These are phyloP conservation scores for Ramphastos sulfuratus DNA, from an alignment of 2,113 vertebrate species.

Conservation along the genomic window DNA sequence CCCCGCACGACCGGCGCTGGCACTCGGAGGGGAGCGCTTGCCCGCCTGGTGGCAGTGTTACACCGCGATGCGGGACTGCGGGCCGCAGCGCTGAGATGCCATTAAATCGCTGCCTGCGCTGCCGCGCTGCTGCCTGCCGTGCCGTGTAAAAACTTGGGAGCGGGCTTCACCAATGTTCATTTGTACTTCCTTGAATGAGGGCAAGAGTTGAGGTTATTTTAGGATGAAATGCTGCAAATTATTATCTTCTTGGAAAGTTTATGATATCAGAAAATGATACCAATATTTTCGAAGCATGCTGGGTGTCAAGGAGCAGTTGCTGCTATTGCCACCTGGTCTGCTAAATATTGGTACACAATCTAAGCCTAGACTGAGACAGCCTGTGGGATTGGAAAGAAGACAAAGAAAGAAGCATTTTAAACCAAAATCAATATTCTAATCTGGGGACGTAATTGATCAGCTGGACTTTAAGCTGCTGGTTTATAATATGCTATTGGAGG, in stretches of 20 bases:
- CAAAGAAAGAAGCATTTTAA: not conserved
- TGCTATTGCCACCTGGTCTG: not conserved
- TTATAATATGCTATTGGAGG: not conserved
- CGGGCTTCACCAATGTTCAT: fast-evolving
- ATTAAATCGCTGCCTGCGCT: not conserved
- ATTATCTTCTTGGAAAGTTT: not conserved
- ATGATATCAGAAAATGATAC: not conserved
- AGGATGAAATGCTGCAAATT: not conserved
- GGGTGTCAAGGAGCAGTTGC: not conserved
- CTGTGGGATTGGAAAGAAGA: not conserved
- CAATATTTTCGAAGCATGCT: not conserved
- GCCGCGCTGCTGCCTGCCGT: fast-evolving
- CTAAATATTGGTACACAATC: not conserved
- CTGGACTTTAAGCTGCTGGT: not conserved
- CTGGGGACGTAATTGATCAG: not conserved
- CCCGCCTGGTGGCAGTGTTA: slow-evolving; percentile 54
- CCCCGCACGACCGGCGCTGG: not conserved
- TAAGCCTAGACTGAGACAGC: not conserved
- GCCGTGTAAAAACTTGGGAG: fast-evolving
- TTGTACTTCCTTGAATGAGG: not conserved
- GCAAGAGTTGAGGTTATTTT: not conserved
- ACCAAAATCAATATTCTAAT: not conserved
- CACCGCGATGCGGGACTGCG: not conserved
- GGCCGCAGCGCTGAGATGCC: fast-evolving
- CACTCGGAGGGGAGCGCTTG: not conserved